These are phyloP conservation scores for Pseudoips prasinana DNA, from an alignment of 2,888 invertebrate genomes.

Conservation along the genomic window DNA sequence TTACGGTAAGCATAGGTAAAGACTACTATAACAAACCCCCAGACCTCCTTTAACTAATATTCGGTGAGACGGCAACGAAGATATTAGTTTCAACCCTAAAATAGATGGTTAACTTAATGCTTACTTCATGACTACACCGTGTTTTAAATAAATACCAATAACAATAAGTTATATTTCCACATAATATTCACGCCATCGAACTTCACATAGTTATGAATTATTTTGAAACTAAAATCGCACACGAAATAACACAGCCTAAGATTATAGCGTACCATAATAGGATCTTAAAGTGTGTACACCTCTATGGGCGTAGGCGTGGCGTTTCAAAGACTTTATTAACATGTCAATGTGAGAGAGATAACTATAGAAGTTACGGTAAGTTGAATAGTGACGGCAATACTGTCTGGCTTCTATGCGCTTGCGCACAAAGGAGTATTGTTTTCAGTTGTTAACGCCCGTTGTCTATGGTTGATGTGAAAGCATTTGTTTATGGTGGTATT, in stretches of 20 bases:
- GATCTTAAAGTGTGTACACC: conserved; percentile 25
- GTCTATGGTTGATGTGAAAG: conserved; percentile 45
- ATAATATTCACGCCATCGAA: too few species aligned
- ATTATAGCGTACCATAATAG: conserved; percentile 27
- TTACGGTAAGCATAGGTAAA: too few species aligned
- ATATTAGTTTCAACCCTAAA: too few species aligned
- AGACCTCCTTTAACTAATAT: too few species aligned
- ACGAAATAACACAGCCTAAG: conserved; percentile 26
- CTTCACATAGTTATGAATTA: conserved; percentile 11
- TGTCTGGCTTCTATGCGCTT: conserved; percentile 47
- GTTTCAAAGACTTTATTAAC: conserved; percentile 57
- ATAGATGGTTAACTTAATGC: too few species aligned
- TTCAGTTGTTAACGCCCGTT: conserved; percentile 52
- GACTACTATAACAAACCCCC: too few species aligned
- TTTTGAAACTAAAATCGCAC: conserved; percentile 20
- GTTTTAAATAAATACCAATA: too few species aligned
- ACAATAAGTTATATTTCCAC: too few species aligned
- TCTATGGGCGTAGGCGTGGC: conserved; percentile 48
- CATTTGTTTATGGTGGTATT: conserved; percentile 42
- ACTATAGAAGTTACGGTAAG: conserved; percentile 30
- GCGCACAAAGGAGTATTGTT: conserved; percentile 55
- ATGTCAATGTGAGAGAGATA: conserved; percentile 57
- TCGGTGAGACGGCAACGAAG: too few species aligned
- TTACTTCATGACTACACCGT: too few species aligned
- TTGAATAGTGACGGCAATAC: conserved; percentile 36